Base-by-base conservation (phyloP, 37 sponge, comb jelly and placozoan species). In the Bolinopsis microptera region DNA sequence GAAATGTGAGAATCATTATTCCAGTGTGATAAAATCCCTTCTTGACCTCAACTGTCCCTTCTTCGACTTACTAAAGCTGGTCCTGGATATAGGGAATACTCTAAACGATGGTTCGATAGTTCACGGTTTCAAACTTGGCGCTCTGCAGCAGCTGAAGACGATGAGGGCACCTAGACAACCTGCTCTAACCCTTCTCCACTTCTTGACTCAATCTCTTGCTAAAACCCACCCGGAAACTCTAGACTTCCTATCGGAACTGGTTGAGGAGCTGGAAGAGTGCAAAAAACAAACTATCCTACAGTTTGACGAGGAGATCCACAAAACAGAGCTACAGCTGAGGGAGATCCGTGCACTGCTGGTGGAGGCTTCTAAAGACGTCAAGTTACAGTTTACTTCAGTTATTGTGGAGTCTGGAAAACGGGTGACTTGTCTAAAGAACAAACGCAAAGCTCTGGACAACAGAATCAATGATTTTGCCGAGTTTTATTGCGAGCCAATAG, bases 141-240 rank as follows among this genome's bases (percentile, higher is more conserved):
- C 48, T 28, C 48, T 86, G n/a, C 90, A 86, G 61, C 90, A 86
- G 90, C 31, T 86, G 48, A 86, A 34, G 90, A 40, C n/a, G 13
- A 86, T 86, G 90, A 13, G 61, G 30, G 41, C 90, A 24, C 90
- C 90, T 9, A 2, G 90, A 27, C 90, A 86, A 86, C 90, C 90
- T 13, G 24, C 90, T 1, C 90, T 86, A 27, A 86, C 90, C n/a
- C 90, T 86, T 2, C 90, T 86, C 40, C 90, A 86, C 61, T 86
- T 86, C 36, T 1, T 86, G 2, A 41, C 90, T 24, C 90, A 86
- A 34, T 86, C 90, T 24, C 90, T 86, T 26, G 90, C 90, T 34
- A 86, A 39, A n/a, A 86, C 32, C 40, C 23, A 34, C 90, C 90
- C 90, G 2, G 35, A 39, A 23, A 41, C 90, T 3, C 90, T 86